A percentile compares a stretch with the other conserved stretches of the same genome.
Conservation (phyloP, 2,113 vertebrate species). For the Maccullochella peelii region DNA sequence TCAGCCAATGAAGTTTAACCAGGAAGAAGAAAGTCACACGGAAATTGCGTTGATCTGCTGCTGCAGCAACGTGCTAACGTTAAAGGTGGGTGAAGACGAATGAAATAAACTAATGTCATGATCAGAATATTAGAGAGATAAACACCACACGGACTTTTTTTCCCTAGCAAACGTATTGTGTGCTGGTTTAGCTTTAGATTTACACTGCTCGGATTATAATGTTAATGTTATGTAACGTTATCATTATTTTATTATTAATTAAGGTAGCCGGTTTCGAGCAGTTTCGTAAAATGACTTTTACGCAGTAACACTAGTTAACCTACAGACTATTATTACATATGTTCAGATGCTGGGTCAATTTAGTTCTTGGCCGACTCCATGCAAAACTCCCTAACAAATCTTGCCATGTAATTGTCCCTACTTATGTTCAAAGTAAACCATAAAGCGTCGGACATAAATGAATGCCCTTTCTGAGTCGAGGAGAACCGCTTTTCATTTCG, state of each 20-base stretch:
- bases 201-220: neutral
- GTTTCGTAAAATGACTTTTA: neutral
- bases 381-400: neutral
- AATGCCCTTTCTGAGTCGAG: fast-evolving
- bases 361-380: fast-evolving
- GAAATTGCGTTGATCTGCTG: conserved; percentile 42
- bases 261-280: neutral
- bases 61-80: conserved; percentile 40
- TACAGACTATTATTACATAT: neutral
- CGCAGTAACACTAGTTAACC: neutral
- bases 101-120: neutral
- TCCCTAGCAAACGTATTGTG: neutral
- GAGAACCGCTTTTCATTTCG: neutral
- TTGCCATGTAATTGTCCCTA: fast-evolving
- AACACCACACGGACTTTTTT: neutral
- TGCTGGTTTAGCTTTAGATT: no score
- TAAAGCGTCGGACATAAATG: fast-evolving
- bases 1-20: conserved; percentile 43
- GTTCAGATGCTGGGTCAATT: neutral
- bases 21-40: conserved; percentile 18
- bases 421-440: neutral
- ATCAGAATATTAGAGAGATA: neutral
- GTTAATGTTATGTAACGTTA: neutral
- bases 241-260: no score
- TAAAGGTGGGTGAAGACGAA: conserved; percentile 64